Conservation (phyloP, 2,113 vertebrate species). For the Dasyprocta punctata region DNA sequence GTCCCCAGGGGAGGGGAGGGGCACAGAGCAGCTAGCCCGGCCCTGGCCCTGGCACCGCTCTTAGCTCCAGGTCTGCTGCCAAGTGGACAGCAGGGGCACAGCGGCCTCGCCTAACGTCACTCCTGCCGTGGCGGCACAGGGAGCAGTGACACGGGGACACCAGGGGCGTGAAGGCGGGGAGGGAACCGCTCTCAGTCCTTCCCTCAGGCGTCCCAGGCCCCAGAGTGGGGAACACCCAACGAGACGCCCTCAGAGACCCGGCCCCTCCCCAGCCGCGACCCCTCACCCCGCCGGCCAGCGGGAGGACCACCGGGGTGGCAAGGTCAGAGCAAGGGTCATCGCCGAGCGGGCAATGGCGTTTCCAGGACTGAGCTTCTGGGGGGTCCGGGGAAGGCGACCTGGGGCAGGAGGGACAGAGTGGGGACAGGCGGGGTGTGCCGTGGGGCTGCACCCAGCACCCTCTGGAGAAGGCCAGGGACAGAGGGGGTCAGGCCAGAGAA, state of each 20-base stretch:
- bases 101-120: not conserved
- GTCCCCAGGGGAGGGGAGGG: not conserved
- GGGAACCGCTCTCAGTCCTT: not conserved
- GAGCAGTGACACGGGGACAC: not conserved
- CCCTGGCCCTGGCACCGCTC: not conserved
- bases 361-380: slow-evolving; percentile 69
- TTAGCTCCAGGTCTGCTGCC: not conserved
- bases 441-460: not conserved
- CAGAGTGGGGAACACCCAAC: slow-evolving; percentile 51
- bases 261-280: slow-evolving; percentile 57
- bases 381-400: slow-evolving; percentile 12
- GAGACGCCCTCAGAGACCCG: slow-evolving; percentile 58
- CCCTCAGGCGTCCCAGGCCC: not conserved
- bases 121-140: not conserved
- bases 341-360: not conserved
- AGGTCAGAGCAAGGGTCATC: not conserved
- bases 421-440: not conserved
- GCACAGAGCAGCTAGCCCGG: not conserved
- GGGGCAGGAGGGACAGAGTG: not conserved
- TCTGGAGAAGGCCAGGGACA: not conserved
- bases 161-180: not conserved
- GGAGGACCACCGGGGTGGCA: slow-evolving; percentile 65
- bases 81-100: not conserved
- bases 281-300: slow-evolving; percentile 56
- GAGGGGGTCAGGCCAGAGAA: not conserved